Evolutionary conservation across 2,113 vertebrate species (phyloP).

Genomic region (Hippolais icterina): DNA sequence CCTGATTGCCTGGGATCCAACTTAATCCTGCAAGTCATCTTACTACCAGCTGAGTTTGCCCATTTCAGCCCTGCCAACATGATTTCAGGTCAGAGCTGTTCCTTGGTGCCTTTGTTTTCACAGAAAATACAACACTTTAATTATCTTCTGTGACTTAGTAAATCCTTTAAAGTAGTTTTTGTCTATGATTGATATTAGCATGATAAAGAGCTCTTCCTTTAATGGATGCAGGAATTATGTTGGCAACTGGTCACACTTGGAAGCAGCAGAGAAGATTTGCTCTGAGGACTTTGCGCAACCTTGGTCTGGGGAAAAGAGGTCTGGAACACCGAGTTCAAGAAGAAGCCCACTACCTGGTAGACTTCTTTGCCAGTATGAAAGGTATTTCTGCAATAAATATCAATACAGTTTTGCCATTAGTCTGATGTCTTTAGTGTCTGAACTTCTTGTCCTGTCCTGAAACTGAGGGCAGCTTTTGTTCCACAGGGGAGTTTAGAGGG

Average conservation of each 20-base stretch:
- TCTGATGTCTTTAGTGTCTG: neutral
- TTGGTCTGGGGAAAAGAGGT: constrained; percentile 64
- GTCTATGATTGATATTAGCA: neutral
- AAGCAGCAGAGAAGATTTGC: constrained; percentile 69
- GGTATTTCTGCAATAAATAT: constrained; percentile 21
- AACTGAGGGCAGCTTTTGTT: neutral
- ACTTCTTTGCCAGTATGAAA: constrained; percentile 50
- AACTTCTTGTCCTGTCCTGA: neutral
- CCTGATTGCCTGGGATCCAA: neutral
- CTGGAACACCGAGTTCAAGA: constrained; percentile 60
- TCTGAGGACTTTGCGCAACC: constrained; percentile 30
- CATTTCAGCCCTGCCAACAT: neutral
- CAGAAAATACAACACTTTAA: neutral
- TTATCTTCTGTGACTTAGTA: neutral
- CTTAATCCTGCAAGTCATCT: neutral
- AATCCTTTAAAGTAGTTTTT: neutral
- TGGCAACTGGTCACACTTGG: constrained; percentile 71
- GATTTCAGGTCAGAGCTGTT: neutral
- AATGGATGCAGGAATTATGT: constrained; percentile 58
- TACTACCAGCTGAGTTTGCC: neutral
- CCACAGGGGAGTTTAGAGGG: neutral
- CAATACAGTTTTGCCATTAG: neutral
- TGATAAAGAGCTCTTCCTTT: neutral
- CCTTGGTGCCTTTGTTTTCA: neutral
- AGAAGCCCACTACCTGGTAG: constrained; percentile 41